These are phyloP conservation scores for Notarius quadriscutis DNA, from an alignment of 2,113 vertebrate species.

Conservation along the genomic window DNA sequence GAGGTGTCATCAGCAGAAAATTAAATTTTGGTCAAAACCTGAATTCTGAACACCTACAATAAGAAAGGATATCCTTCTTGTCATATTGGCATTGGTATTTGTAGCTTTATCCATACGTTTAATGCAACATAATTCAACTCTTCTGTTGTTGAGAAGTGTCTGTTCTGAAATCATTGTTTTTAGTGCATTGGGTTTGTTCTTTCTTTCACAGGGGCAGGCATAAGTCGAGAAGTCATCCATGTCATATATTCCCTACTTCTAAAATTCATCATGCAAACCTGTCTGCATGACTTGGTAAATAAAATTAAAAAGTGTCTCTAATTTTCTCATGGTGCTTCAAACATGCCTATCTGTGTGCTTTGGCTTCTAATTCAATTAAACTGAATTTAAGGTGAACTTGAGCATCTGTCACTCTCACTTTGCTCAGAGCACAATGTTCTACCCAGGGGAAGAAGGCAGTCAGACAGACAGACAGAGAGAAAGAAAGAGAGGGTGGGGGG, in stretches of 20 bases:
- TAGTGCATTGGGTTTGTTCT: neutral
- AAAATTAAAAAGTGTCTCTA: slow-evolving; percentile 51
- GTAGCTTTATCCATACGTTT: neutral
- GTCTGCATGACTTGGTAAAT: slow-evolving; percentile 46
- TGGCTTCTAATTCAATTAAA: slow-evolving; percentile 54
- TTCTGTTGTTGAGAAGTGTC: neutral
- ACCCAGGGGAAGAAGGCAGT: slow-evolving; percentile 9
- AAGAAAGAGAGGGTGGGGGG: neutral
- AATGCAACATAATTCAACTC: neutral
- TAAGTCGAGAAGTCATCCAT: neutral
- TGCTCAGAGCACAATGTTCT: slow-evolving; percentile 33
- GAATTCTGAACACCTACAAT: neutral
- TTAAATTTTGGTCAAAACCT: neutral
- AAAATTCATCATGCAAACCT: slow-evolving; percentile 45
- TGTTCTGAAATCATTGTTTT: neutral
- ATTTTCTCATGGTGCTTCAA: slow-evolving; percentile 43
- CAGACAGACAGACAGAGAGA: neutral
- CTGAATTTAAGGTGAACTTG: slow-evolving; percentile 53
- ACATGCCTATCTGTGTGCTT: slow-evolving; percentile 38
- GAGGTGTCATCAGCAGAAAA: neutral
- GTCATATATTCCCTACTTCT: slow-evolving; percentile 22
- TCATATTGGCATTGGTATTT: neutral
- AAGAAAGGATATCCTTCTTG: neutral
- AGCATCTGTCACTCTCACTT: slow-evolving; percentile 53
- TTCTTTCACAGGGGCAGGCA: slow-evolving; percentile 2